Percentiles rank a stretch among this genome's conserved stretches.
phyloP scores from a whole-genome alignment of 2,888 invertebrate species.

The Drosophila lacicola region DNA sequence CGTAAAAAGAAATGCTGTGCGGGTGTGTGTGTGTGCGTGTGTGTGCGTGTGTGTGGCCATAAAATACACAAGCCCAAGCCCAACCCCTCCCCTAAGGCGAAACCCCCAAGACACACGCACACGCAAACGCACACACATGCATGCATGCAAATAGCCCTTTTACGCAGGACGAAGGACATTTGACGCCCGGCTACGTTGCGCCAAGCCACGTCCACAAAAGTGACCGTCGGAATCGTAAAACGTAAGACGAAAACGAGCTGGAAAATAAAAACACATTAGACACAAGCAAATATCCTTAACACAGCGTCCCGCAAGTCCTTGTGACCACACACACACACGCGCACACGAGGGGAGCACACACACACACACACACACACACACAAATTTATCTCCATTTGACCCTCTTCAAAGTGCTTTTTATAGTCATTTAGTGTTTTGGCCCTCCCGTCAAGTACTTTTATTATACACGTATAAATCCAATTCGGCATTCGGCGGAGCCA shows the following conservation, averaged over 20 bases:
- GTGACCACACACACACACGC: constrained; percentile 50
- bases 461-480: constrained; percentile 82
- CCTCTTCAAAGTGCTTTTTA: constrained; percentile 85
- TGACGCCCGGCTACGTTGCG: constrained; percentile 47
- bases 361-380: constrained; percentile 48
- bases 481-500: constrained; percentile 75
- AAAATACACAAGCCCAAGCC: constrained; percentile 64
- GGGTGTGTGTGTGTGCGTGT: constrained; percentile 36
- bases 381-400: constrained; percentile 86
- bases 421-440: constrained; percentile 83
- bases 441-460: constrained; percentile 82
- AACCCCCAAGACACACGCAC: constrained; percentile 29
- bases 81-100: constrained; percentile 11
- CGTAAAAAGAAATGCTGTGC: constrained; percentile 49
- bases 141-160: constrained; percentile 74
- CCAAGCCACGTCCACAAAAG: constrained; percentile 63
- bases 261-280: constrained; percentile 82
- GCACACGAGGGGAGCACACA: constrained; percentile 24
- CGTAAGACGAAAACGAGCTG: constrained; percentile 80
- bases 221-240: constrained; percentile 80
- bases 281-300: constrained; percentile 80
- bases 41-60: constrained; percentile 69
- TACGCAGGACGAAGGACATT: constrained; percentile 64
- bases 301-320: constrained; percentile 48
- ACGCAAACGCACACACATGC: constrained; percentile 27